Conservation (phyloP, 2,113 vertebrate species). For the Grantiella picta region DNA sequence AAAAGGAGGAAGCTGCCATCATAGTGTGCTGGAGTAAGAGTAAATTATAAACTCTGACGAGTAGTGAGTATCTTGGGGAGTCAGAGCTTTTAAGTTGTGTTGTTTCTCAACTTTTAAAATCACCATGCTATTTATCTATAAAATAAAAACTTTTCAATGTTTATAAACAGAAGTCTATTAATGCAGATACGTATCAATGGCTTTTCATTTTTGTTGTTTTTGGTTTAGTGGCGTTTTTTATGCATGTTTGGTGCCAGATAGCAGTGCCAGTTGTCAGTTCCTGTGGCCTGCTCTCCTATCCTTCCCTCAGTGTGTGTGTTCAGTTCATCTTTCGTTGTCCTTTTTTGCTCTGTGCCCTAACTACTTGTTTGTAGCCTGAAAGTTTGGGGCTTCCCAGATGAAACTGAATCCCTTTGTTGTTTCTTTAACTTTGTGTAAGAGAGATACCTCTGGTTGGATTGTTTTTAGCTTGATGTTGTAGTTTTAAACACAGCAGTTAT, state of each 20-base stretch:
- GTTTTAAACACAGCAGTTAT: background rate
- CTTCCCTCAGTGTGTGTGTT: background rate
- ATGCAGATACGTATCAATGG: background rate
- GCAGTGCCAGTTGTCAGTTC: background rate
- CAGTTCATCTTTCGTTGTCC: background rate
- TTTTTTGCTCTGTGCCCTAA: background rate
- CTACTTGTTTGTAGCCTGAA: background rate
- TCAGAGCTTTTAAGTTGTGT: constrained; percentile 31
- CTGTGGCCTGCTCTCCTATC: background rate
- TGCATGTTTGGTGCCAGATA: background rate
- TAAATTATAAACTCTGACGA: background rate
- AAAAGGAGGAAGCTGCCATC: constrained; percentile 24
- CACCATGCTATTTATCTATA: constrained; percentile 53
- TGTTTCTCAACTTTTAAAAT: constrained; percentile 45
- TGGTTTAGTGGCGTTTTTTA: background rate
- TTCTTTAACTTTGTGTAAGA: background rate
- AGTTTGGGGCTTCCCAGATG: background rate
- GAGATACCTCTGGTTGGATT: background rate
- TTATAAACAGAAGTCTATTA: constrained; percentile 37
- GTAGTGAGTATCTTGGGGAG: background rate
- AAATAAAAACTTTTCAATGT: constrained; percentile 59
- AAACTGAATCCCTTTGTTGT: background rate
- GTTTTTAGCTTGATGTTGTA: background rate
- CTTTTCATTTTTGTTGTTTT: background rate
- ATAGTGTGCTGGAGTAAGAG: background rate